Evolutionary conservation across 2,113 vertebrate genomes (phyloP).

Genomic region (Theristicus caerulescens): DNA sequence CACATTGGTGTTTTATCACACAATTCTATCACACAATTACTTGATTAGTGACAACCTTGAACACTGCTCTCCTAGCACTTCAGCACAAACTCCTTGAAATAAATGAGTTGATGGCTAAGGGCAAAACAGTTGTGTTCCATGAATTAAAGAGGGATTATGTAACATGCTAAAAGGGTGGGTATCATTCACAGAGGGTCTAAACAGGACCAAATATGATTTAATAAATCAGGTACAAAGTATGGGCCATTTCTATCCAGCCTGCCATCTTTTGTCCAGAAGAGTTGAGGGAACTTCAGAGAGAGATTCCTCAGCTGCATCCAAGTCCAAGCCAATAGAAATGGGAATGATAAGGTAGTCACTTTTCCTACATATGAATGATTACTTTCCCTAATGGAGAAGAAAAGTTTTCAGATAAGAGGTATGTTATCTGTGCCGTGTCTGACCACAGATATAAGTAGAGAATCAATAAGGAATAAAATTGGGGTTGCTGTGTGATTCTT

Average conservation of each 20-base stretch:
- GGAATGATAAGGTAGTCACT: background rate
- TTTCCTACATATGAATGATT: background rate
- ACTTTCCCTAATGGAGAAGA: background rate
- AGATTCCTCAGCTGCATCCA: background rate
- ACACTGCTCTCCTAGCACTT: background rate
- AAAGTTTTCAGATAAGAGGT: background rate
- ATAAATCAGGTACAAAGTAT: background rate
- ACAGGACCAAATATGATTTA: background rate
- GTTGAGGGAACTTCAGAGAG: background rate
- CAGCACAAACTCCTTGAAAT: background rate
- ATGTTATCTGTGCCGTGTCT: background rate
- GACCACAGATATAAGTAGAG: background rate
- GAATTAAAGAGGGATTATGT: background rate
- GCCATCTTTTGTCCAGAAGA: background rate
- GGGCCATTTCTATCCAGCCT: background rate
- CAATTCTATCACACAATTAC: background rate
- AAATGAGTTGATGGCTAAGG: background rate
- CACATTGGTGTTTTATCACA: background rate
- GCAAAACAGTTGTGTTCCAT: background rate
- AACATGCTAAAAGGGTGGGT: background rate
- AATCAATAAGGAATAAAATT: background rate
- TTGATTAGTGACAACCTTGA: background rate
- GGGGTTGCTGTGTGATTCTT: background rate
- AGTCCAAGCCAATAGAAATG: background rate
- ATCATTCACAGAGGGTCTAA: background rate